Evolutionary conservation across 2,888 invertebrate genomes (phyloP), one percentile per base, ranked within the genome.

Genomic region (Cosmopolites sordidus): DNA sequence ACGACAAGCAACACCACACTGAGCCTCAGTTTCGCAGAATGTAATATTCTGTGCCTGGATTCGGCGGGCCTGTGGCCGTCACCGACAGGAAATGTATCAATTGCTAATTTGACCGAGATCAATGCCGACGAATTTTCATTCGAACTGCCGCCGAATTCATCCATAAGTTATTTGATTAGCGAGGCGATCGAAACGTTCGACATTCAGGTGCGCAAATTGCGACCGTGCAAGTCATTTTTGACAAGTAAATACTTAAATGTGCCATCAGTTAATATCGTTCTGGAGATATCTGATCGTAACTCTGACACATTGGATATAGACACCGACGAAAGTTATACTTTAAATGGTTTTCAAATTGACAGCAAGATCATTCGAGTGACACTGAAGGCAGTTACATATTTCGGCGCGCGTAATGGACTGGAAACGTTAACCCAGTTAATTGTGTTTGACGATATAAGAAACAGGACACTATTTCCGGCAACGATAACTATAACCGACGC

Each of bases 361-460:
- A 33, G 17, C 3, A 40, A 43, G 9, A 12, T 16, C 16, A 18
- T 56, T 16, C 33, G 48, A 17, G 42, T 58, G 1, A 51, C n/a
- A 17, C 46, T 58, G 15, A 40, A 42, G 12, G 44, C 58, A n/a
- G 92, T 93, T 68, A 88, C 89, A 27, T 27, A 27, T 66, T 86
- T 85, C 64, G 87, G 87, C 0, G 74, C 80, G 0, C 75, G 86
- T 3, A 78, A 87, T 62, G 87, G 78, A 0, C 63, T 86, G 44
- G 86, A 86, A 72, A 84, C 86, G 0, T 70, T 86, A 4, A 74
- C 78, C 0, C 87, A 87, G 64, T 69, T 86, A 16, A 78, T 86
- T 30, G 77, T 86, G 1, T 83, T 76, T 58, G 85, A 87, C 62
- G 82, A 84, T 53, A 73, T 83, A 39, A 74, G 78, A 39, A 74